These are phyloP conservation scores for Dinomys branickii DNA, from an alignment of 2,113 vertebrate species.

Conservation along the genomic window DNA sequence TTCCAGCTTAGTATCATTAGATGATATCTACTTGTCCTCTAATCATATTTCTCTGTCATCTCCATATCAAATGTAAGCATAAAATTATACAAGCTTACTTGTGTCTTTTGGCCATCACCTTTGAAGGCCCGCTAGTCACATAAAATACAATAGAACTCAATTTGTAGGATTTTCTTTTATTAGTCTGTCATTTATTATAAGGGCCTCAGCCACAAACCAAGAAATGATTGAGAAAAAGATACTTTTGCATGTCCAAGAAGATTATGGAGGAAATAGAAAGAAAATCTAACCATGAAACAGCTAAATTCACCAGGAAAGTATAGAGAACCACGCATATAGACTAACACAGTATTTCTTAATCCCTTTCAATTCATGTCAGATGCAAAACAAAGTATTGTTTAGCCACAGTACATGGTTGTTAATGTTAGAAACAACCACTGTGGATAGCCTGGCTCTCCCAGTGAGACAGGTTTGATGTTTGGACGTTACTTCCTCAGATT, in stretches of 20 bases:
- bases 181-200: neutral
- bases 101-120: neutral
- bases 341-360: neutral
- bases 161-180: neutral
- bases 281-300: neutral
- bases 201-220: neutral
- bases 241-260: neutral
- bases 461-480: neutral
- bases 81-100: neutral
- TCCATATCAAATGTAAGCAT: neutral
- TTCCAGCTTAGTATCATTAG: neutral
- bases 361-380: too few relatives aligned
- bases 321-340: neutral
- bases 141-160: neutral
- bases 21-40: neutral
- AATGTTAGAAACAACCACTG: neutral
- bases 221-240: neutral
- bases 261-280: neutral
- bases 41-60: neutral
- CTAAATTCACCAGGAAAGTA: neutral
- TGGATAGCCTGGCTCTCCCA: neutral
- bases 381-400: neutral
- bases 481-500: neutral
- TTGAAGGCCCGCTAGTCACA: neutral
- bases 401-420: neutral